Base-by-base conservation (phyloP, 2,888 invertebrate species). In the Mythimna vitellina region DNA sequence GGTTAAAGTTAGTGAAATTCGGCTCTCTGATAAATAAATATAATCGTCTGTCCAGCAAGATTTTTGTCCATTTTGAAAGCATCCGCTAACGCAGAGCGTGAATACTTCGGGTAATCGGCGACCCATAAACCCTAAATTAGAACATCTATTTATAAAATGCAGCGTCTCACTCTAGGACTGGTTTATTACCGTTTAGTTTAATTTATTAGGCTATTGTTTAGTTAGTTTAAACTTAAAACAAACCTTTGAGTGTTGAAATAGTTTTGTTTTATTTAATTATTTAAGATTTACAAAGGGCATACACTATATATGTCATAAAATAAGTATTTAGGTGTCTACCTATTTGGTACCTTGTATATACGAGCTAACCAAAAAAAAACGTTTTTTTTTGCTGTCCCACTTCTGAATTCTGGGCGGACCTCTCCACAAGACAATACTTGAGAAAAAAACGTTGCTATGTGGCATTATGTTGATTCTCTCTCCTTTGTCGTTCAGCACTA, bases 111-210 rank as follows among this genome's bases (percentile, higher is more conserved):
- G 79, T 81, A 87, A 88, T 87, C 86, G 80, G 75, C 85, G 84
- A 89, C 83, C 85, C 85, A 86, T 87, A 87, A 88, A 85, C 54
- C 76, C 72, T 73, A 86, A 88, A 86, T 87, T 88, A 86, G 87
- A 80, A 60, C 83, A 60, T 78, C 89, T 89, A 89, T 88, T 86
- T 85, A 83, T 88, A 87, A 83, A 83, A 84, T 77, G 82, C 84
- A 83, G 70, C 81, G 71, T 85, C 83, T 80, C 83, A 78, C 80
- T 82, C 75, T 78, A 74, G 54, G 76, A 76, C 77, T 58, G 78
- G 56, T 84, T 84, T 85, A 85, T 81, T 75, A 65, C 68, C 78
- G 79, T 80, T 80, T 78, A 76, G 75, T 86, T 81, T 60, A 81
- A 83, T 84, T 84, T 84, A 84, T 81, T 73, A 75, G 60, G 32